Evolutionary conservation across 2,888 invertebrate species (phyloP), one percentile per base, ranked within the genome.

Genomic region (Ceramica pisi): DNA sequence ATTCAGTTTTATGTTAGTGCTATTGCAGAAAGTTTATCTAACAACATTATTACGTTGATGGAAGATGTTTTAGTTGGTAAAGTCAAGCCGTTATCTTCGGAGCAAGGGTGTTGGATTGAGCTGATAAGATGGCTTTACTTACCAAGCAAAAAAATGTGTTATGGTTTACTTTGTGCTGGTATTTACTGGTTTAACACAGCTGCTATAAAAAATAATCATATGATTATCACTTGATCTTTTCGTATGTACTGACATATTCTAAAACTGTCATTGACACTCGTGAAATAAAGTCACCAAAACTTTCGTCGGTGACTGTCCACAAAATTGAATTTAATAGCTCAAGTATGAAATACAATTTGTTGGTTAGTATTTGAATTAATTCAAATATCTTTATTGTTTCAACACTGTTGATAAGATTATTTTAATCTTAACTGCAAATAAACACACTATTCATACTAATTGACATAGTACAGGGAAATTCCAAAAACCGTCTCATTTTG

Each of bases 1-100:
- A 66, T 75, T 63, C 31, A 38, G n/a, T 66, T 79, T 79, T 79
- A 78, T 19, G 69, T 69, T 66, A 61, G 51, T 44, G 62, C 19
- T 57, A 50, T 62, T 41, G 19, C 59, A 55, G 41, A 51, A 51
- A 41, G 26, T 64, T 79, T 78, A n/a, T 64, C 19, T 57, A 21
- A 68, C 3, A 56, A 12, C 5, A 16, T 53, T 46, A 56, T 51
- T 38, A 60, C 16, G 23, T 10, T 21, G 67, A 35, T 21, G 23
- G 19, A 64, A 56, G 57, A 61, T 65, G 26, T 64, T 69, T 64
- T 26, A 48, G 26, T n/a, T 62, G 35, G 21, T 14, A 23, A 10
- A 41, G 46, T 7, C 10, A 35, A 21, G 35, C 14, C 44, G 5
- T 60, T 69, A 46, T 69, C 38, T 50, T 9, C 9, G 10, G 16